Conservation (phyloP, 2,888 invertebrate species). For the Drosophila tripunctata region DNA sequence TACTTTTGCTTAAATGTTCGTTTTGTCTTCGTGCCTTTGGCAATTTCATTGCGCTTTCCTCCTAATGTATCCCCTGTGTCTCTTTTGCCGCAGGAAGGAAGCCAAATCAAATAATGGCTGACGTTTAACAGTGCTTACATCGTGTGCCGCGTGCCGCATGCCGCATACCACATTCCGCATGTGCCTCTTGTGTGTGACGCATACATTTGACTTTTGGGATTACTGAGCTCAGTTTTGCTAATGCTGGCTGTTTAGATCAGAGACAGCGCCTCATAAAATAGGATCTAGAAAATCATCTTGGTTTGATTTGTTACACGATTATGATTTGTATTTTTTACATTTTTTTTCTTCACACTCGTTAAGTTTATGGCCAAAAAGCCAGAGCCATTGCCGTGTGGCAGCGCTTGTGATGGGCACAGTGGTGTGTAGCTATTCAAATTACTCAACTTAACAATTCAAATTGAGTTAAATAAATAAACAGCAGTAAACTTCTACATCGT, state of each 20-base stretch:
- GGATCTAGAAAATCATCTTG: slow-evolving; percentile 34
- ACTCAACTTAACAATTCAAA: neutral
- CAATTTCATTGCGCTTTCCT: slow-evolving; percentile 26
- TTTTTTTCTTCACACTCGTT: slow-evolving; percentile 35
- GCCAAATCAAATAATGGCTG: slow-evolving; percentile 66
- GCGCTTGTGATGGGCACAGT: slow-evolving; percentile 34
- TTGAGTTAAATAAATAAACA: neutral
- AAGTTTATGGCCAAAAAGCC: slow-evolving; percentile 34
- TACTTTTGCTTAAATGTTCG: slow-evolving; percentile 10
- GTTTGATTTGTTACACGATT: slow-evolving; percentile 69
- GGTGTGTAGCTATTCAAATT: neutral
- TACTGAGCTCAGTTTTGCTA: slow-evolving; percentile 27
- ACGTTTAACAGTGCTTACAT: slow-evolving; percentile 47
- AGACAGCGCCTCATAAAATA: slow-evolving; percentile 53
- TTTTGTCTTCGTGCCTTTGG: neutral
- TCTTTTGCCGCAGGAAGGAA: slow-evolving; percentile 29
- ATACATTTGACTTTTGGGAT: slow-evolving; percentile 43
- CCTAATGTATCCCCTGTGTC: slow-evolving; percentile 39
- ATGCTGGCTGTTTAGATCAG: slow-evolving; percentile 29
- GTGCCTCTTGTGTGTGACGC: slow-evolving; percentile 1
- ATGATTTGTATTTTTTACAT: slow-evolving; percentile 66
- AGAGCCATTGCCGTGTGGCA: slow-evolving; percentile 26
- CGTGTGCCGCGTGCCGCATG: slow-evolving; percentile 5
- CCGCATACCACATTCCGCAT: neutral
- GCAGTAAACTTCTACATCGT: neutral